These are phyloP conservation scores for Brachionus paranguensis DNA, from an alignment of 1,140 invertebrate species.

Conservation along the genomic window DNA sequence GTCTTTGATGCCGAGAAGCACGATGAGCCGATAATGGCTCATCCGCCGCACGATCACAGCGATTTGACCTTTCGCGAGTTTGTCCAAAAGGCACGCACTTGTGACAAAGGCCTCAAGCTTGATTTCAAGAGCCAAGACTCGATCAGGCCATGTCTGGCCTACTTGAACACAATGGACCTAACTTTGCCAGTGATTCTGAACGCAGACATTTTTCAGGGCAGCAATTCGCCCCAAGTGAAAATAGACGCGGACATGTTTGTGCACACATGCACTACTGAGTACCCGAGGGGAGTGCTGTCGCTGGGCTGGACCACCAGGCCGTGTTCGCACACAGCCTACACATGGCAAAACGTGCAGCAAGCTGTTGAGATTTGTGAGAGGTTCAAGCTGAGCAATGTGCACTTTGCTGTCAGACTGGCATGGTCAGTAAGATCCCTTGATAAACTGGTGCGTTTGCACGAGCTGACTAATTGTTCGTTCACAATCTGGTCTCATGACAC, in stretches of 20 bases:
- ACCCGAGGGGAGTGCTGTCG: neutral
- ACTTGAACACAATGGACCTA: neutral
- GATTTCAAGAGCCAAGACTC: constrained; percentile 16
- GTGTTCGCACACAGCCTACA: neutral
- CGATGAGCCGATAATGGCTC: constrained; percentile 35
- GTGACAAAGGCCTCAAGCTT: constrained; percentile 1
- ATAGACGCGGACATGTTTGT: constrained; percentile 17
- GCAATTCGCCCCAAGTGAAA: neutral
- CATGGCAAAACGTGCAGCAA: neutral
- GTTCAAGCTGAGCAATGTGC: neutral
- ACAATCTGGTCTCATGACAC: constrained; percentile 14
- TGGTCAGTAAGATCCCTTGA: neutral
- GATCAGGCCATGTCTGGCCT: neutral
- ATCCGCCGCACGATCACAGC: neutral
- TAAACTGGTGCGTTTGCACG: neutral
- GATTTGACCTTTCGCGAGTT: constrained; percentile 27
- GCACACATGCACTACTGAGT: neutral
- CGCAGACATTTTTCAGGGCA: constrained; percentile 28
- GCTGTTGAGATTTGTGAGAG: neutral
- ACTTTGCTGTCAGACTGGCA: neutral
- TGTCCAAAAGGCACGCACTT: neutral
- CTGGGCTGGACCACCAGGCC: constrained; percentile 30
- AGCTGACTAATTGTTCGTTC: neutral
- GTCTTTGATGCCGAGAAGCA: neutral
- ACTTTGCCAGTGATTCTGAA: constrained; percentile 7